A percentile compares a stretch with the other conserved stretches of the same genome.
Conservation (phyloP, 2,797 vertebrate species). For the Lepilemur septentrionalis region DNA sequence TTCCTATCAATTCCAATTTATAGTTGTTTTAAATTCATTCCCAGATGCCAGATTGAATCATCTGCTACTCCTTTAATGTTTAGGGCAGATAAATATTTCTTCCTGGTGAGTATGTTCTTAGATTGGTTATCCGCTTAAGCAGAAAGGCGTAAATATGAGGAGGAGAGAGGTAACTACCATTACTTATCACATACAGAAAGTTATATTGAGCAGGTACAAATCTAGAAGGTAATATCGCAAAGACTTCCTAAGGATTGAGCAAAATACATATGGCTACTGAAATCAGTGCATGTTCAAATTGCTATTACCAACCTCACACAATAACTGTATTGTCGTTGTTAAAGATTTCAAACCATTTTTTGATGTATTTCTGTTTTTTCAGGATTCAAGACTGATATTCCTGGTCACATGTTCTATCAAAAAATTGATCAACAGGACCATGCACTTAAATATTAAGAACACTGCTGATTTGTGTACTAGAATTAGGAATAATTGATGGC, state of each 20-base stretch:
- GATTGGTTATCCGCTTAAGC: background rate
- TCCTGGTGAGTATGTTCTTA: background rate
- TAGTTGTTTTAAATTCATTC: constrained; percentile 65
- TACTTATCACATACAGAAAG: background rate
- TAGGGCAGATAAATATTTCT: constrained; percentile 47
- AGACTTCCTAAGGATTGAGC: background rate
- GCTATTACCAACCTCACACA: background rate
- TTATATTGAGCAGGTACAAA: background rate
- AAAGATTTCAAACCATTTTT: background rate
- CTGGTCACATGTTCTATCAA: background rate
- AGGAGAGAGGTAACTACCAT: background rate
- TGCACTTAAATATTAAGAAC: background rate
- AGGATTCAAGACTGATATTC: background rate
- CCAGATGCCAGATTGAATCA: constrained; percentile 73
- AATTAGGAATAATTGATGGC: background rate
- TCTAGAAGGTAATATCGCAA: background rate
- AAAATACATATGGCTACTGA: background rate
- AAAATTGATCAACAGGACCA: background rate
- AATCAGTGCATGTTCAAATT: background rate
- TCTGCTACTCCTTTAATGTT: constrained; percentile 56
- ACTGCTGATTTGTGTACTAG: background rate
- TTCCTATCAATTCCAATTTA: constrained; percentile 72
- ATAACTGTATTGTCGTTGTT: background rate
- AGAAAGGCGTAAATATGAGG: background rate
- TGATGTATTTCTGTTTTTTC: background rate